Evolutionary conservation across 2,113 vertebrate species (phyloP).

Genomic region (Sisor rabdophorus): DNA sequence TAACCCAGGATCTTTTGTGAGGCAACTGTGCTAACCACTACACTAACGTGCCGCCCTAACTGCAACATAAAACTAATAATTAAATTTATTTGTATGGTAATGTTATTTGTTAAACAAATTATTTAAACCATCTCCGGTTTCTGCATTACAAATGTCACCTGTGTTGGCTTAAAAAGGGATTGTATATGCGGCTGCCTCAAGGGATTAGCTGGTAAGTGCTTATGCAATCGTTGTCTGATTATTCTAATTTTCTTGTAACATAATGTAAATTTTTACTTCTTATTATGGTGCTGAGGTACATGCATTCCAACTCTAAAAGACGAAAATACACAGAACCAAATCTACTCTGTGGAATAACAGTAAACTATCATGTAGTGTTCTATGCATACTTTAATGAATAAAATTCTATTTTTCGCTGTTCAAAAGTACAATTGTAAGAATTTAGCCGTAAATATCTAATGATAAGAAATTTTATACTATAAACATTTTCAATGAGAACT

Average conservation of each 20-base stretch:
- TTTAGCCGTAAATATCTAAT: no score
- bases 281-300: constrained; percentile 4
- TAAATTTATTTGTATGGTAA: no score
- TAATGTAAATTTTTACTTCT: constrained; percentile 22
- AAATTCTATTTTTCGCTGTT: no score
- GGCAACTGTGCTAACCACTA: no score
- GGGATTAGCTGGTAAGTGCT: constrained; percentile 68
- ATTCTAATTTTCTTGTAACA: constrained; percentile 37
- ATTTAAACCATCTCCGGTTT: constrained; percentile 52
- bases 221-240: constrained; percentile 56
- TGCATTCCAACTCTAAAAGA: constrained; percentile 14
- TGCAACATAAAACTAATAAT: no score
- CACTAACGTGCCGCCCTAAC: no score
- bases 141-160: constrained; percentile 72
- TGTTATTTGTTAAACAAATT: no score
- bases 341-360: neutral
- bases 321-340: neutral
- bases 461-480: neutral
- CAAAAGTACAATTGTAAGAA: no score
- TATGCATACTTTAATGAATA: neutral
- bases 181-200: constrained; percentile 69
- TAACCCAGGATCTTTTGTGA: no score
- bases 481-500: neutral
- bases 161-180: constrained; percentile 68
- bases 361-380: constrained; percentile 7